Conservation (phyloP, 2,113 vertebrate genomes). For the Marcusenius ussheri region DNA sequence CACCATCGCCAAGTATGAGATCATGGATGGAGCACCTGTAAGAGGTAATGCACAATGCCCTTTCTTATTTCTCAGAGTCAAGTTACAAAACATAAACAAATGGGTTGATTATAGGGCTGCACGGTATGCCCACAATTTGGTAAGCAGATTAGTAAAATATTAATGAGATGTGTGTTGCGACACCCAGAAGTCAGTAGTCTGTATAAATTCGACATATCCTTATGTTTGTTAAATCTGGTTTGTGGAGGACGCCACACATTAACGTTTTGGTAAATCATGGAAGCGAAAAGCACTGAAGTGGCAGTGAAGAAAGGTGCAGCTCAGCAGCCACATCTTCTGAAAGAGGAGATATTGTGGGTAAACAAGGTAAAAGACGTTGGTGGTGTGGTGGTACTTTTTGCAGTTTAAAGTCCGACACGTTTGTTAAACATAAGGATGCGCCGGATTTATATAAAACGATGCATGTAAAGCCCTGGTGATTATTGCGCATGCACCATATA, state of each 20-base stretch:
- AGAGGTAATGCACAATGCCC: conserved; percentile 63
- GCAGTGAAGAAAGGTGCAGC: background rate
- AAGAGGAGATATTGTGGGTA: background rate
- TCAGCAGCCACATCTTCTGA: background rate
- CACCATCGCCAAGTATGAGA: conserved; percentile 87
- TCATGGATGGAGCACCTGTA: conserved; percentile 95
- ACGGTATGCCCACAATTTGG: background rate
- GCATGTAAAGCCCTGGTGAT: background rate
- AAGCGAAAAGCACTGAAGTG: background rate
- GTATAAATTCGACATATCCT: background rate
- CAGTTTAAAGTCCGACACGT: background rate
- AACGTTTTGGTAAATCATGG: background rate
- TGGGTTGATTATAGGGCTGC: background rate
- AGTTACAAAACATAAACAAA: background rate
- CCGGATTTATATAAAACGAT: background rate
- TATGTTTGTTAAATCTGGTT: background rate
- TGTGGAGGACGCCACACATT: background rate
- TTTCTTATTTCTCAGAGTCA: background rate
- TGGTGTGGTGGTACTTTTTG: background rate
- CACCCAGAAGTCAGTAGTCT: background rate
- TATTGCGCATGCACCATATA: background rate
- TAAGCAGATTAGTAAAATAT: too few relatives aligned
- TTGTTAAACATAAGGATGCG: background rate
- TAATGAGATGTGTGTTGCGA: background rate
- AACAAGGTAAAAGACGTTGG: background rate